A percentile compares a stretch with the other conserved stretches of the same genome.
phyloP scores from a whole-genome alignment of 2,797 vertebrate genomes.

The Discoglossus pictus region DNA sequence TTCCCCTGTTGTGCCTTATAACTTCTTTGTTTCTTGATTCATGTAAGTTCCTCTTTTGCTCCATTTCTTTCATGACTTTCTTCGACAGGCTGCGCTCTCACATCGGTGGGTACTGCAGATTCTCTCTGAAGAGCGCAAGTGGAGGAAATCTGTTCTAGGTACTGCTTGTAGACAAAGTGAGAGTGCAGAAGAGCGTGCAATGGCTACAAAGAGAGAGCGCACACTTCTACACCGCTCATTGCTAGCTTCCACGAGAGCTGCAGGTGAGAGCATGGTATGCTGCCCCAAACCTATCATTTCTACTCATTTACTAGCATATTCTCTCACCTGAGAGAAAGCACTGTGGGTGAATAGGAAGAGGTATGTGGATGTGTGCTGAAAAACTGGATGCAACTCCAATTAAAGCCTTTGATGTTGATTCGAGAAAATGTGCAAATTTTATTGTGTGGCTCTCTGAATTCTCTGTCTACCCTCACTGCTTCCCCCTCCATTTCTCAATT shows the following conservation, averaged over 20 bases:
- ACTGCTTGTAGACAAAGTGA: conserved; percentile 8
- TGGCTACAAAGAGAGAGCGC: conserved; percentile 1
- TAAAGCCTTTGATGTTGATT: too few species aligned
- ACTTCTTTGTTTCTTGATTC: too few species aligned
- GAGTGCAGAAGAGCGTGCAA: neutral
- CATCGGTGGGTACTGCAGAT: conserved; percentile 1
- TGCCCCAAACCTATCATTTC: neutral
- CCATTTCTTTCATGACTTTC: neutral
- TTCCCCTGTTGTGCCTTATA: too few species aligned
- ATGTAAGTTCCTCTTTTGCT: neutral
- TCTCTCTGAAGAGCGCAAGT: conserved; percentile 16
- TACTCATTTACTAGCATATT: too few species aligned
- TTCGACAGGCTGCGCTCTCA: conserved; percentile 11
- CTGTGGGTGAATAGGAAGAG: too few species aligned
- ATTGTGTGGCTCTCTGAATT: too few species aligned
- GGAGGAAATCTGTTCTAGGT: conserved; percentile 19
- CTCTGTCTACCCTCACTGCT: neutral
- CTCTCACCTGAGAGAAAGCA: too few species aligned
- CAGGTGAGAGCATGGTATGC: conserved; percentile 14
- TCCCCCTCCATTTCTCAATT: neutral
- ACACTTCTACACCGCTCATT: conserved; percentile 1
- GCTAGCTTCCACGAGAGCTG: neutral
- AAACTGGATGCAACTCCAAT: too few species aligned
- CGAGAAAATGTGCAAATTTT: too few species aligned
- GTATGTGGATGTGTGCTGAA: too few species aligned